phyloP scores from a whole-genome alignment of 2,888 invertebrate genomes.

The Lasioglossum lativentre region DNA sequence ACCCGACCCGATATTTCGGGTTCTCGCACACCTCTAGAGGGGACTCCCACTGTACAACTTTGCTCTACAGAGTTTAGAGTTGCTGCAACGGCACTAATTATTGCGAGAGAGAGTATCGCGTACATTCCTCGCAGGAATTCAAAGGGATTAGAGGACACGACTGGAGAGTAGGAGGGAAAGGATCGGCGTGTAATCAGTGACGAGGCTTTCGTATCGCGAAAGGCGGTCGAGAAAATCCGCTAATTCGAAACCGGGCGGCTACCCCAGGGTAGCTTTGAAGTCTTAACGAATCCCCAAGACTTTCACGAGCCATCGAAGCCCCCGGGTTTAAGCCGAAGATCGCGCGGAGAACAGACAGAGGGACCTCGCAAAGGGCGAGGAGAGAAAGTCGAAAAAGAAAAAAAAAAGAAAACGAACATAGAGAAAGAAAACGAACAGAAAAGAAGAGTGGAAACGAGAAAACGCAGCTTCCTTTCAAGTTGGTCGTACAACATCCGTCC shows the following conservation, averaged over 20 bases:
- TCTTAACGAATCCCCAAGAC: conserved; percentile 71
- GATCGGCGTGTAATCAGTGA: conserved; percentile 48
- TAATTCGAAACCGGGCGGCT: conserved; percentile 65
- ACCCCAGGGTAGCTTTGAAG: conserved; percentile 70
- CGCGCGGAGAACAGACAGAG: background rate
- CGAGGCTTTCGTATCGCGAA: conserved; percentile 38
- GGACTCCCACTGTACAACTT: no score
- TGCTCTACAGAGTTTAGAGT: background rate
- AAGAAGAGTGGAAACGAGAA: background rate
- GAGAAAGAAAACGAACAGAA: background rate
- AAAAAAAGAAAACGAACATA: background rate
- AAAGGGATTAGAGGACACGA: conserved; percentile 16
- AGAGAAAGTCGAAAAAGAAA: background rate
- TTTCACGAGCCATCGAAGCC: conserved; percentile 67
- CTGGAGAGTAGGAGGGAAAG: conserved; percentile 40
- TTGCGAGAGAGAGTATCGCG: background rate
- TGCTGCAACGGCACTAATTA: background rate
- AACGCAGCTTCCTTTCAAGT: conserved; percentile 26
- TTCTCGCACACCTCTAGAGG: no score
- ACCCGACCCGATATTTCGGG: no score
- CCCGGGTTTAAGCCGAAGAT: conserved; percentile 42
- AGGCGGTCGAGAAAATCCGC: conserved; percentile 59
- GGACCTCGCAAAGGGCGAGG: background rate
- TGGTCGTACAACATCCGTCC: conserved; percentile 26
- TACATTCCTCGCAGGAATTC: background rate